Conservation (phyloP, 2,888 invertebrate species). For the Pachycephus smyrnensis region DNA sequence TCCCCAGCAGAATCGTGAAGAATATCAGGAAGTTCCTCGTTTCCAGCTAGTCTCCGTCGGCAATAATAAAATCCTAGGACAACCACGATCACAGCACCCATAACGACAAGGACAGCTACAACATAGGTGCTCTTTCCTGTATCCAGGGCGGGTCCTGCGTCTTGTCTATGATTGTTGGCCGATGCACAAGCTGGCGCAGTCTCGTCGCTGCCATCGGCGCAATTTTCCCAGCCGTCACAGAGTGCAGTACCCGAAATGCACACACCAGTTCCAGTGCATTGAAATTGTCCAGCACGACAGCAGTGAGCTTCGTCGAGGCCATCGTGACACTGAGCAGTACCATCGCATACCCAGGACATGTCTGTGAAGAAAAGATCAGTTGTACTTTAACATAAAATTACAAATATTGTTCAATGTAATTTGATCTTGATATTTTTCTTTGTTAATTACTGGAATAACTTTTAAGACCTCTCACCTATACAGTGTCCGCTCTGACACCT, state of each 20-base stretch:
- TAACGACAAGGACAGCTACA: slow-evolving; percentile 70
- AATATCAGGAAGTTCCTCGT: slow-evolving; percentile 69
- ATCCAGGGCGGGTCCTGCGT: slow-evolving; percentile 46
- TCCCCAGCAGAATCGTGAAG: slow-evolving; percentile 76
- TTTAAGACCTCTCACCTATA: slow-evolving; percentile 68
- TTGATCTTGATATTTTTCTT: background rate
- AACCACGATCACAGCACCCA: slow-evolving; percentile 70
- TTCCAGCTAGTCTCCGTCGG: slow-evolving; percentile 67
- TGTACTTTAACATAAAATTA: background rate
- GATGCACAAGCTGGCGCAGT: slow-evolving; percentile 73
- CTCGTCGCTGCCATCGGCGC: slow-evolving; percentile 87
- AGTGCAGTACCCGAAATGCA: slow-evolving; percentile 77
- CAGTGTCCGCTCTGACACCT: slow-evolving; percentile 73
- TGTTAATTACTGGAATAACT: slow-evolving; percentile 1
- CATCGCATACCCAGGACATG: slow-evolving; percentile 72
- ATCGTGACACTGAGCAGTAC: slow-evolving; percentile 76
- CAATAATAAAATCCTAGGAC: slow-evolving; percentile 71
- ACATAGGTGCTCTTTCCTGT: slow-evolving; percentile 71
- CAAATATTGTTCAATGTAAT: slow-evolving; percentile 6
- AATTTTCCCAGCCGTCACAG: slow-evolving; percentile 84
- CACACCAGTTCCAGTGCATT: slow-evolving; percentile 79
- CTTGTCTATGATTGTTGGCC: slow-evolving; percentile 64
- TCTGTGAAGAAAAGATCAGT: slow-evolving; percentile 50
- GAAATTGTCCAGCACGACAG: slow-evolving; percentile 75
- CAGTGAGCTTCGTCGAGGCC: slow-evolving; percentile 78